These are phyloP conservation scores for Lithodes maja DNA, from an alignment of 2,888 invertebrate species.

Conservation along the genomic window DNA sequence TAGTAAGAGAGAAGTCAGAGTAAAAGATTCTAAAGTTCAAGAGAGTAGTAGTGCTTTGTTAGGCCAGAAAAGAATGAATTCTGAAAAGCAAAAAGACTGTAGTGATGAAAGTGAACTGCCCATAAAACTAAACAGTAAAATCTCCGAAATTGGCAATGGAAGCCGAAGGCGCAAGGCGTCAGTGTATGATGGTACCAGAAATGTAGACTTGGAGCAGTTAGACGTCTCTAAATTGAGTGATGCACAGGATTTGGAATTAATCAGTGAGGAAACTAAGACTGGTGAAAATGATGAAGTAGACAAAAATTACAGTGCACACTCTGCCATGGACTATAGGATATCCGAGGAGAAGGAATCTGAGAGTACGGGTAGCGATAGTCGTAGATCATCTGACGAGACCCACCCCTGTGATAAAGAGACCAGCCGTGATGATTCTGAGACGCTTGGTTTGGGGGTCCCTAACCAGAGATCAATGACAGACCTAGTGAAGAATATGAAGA, in stretches of 20 bases:
- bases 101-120: neutral
- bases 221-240: slow-evolving; percentile 20
- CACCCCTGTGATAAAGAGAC: slow-evolving; percentile 16
- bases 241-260: slow-evolving; percentile 48
- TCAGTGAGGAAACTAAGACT: slow-evolving; percentile 23
- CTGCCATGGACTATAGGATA: slow-evolving; percentile 43
- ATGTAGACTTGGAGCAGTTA: slow-evolving; percentile 44
- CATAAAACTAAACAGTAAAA: neutral
- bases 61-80: neutral
- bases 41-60: neutral
- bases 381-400: slow-evolving; percentile 53
- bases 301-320: slow-evolving; percentile 9
- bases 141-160: neutral
- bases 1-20: neutral
- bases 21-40: neutral
- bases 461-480: slow-evolving; percentile 66
- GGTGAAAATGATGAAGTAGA: slow-evolving; percentile 41
- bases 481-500: slow-evolving; percentile 65
- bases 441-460: slow-evolving; percentile 65
- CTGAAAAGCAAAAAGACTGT: neutral
- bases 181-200: slow-evolving; percentile 52
- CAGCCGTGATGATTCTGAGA: slow-evolving; percentile 43
- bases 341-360: slow-evolving; percentile 57
- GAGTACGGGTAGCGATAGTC: slow-evolving; percentile 33
- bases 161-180: slow-evolving; percentile 50